These are phyloP conservation scores for Hemithea aestivaria DNA, from an alignment of 2,888 invertebrate species.

Conservation along the genomic window DNA sequence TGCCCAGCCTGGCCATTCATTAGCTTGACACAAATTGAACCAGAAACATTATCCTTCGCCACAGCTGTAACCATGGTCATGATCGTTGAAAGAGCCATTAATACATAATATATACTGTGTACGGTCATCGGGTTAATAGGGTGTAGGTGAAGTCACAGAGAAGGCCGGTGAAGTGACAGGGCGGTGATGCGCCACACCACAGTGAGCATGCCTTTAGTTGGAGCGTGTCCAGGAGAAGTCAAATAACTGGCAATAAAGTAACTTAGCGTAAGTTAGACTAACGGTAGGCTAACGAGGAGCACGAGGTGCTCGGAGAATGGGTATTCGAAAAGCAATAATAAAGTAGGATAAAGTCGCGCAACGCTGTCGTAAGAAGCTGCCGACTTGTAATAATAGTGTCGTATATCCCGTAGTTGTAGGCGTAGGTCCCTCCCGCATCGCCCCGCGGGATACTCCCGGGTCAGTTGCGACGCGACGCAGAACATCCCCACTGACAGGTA, in stretches of 20 bases:
- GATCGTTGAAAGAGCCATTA: too few relatives aligned
- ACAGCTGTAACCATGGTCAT: too few relatives aligned
- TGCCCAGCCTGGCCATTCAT: too few relatives aligned
- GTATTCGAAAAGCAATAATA: conserved; percentile 81
- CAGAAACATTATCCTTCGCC: too few relatives aligned
- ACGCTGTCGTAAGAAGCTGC: conserved; percentile 65
- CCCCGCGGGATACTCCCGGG: conserved; percentile 1
- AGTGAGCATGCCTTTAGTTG: conserved; percentile 66
- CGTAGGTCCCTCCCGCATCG: conserved; percentile 36
- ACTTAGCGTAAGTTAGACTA: conserved; percentile 60
- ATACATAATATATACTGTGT: too few relatives aligned
- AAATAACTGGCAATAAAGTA: conserved; percentile 74
- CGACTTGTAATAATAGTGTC: conserved; percentile 35
- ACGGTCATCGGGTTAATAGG: too few relatives aligned
- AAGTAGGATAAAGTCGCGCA: conserved; percentile 72
- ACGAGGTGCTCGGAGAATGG: conserved; percentile 76
- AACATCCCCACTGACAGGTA: too few relatives aligned
- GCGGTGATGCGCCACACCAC: conserved; percentile 51
- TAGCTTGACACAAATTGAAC: too few relatives aligned
- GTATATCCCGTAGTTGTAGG: conserved; percentile 46
- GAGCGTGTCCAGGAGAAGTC: conserved; percentile 63
- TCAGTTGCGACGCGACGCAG: too few relatives aligned
- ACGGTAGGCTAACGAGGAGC: conserved; percentile 58
- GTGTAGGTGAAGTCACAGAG: too few relatives aligned
- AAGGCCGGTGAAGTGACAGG: conserved; percentile 25